Conservation (phyloP, 2,113 vertebrate genomes). For the Coptodon bakossiorum region DNA sequence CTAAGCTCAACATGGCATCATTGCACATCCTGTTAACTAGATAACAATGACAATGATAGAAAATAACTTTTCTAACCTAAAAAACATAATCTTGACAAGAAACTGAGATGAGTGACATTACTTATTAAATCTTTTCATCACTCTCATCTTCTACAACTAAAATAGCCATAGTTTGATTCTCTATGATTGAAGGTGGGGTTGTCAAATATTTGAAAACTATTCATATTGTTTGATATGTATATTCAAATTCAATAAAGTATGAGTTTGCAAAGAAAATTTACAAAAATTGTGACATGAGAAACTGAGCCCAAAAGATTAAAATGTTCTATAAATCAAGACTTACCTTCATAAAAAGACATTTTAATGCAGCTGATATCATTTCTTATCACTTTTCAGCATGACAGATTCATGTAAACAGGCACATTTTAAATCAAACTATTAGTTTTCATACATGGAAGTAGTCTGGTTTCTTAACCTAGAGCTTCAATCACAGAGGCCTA, state of each 20-base stretch:
- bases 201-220: not conserved
- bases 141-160: not conserved
- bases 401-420: not conserved
- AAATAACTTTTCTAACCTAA: not conserved
- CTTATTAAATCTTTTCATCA: not conserved
- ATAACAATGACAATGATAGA: not conserved
- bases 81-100: not conserved
- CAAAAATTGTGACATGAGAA: not conserved
- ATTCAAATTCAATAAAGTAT: not conserved
- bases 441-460: accelerated
- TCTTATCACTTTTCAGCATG: not conserved
- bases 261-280: not conserved
- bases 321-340: not conserved
- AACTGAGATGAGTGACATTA: not conserved
- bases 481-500: not conserved
- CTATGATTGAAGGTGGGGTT: not conserved
- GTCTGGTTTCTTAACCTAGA: not conserved
- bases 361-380: not conserved
- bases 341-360: not conserved
- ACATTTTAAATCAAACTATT: not conserved
- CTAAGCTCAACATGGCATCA: not conserved
- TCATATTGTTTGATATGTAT: not conserved
- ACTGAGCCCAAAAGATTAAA: not conserved
- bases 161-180: not conserved
- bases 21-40: not conserved